Conservation (phyloP, 2,113 vertebrate species). For the Cololabis saira region DNA sequence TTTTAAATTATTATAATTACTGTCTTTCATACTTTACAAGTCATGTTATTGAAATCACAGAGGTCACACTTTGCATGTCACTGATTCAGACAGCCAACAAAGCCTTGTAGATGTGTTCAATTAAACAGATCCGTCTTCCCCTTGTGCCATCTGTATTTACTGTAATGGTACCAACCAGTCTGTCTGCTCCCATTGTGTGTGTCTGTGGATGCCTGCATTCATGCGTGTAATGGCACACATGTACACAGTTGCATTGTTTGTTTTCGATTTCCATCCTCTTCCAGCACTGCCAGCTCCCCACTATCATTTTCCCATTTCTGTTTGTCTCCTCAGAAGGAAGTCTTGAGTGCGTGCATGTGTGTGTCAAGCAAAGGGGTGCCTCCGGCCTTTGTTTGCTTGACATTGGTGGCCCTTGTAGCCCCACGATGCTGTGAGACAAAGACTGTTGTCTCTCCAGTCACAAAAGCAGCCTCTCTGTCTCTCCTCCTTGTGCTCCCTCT, state of each 20-base stretch:
- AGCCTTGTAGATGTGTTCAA: slow-evolving; percentile 40
- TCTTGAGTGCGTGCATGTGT: slow-evolving; percentile 39
- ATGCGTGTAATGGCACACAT: slow-evolving; percentile 39
- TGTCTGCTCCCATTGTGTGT: slow-evolving; percentile 55
- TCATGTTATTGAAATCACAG: background rate
- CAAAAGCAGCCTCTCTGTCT: slow-evolving; percentile 80
- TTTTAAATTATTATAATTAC: too few species aligned
- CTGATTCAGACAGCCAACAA: slow-evolving; percentile 14
- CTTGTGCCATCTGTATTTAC: slow-evolving; percentile 65
- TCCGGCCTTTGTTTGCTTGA: slow-evolving; percentile 82
- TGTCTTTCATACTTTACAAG: too few species aligned
- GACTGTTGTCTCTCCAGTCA: slow-evolving; percentile 79
- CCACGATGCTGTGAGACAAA: slow-evolving; percentile 76
- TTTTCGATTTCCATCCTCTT: slow-evolving; percentile 47
- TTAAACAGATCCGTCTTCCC: slow-evolving; percentile 50
- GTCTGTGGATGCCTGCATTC: slow-evolving; percentile 42
- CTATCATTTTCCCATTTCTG: slow-evolving; percentile 52
- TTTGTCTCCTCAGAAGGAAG: slow-evolving; percentile 52
- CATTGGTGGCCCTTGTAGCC: slow-evolving; percentile 83
- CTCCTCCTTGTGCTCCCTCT: slow-evolving; percentile 62
- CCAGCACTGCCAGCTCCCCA: slow-evolving; percentile 38
- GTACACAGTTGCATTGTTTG: slow-evolving; percentile 64
- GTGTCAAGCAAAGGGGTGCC: slow-evolving; percentile 62
- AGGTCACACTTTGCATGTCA: slow-evolving; percentile 26
- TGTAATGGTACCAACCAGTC: slow-evolving; percentile 76